Evolutionary conservation across 1,140 invertebrate species (phyloP), one percentile per base, ranked within the genome.

Genomic region (Meloidogyne floridensis): DNA sequence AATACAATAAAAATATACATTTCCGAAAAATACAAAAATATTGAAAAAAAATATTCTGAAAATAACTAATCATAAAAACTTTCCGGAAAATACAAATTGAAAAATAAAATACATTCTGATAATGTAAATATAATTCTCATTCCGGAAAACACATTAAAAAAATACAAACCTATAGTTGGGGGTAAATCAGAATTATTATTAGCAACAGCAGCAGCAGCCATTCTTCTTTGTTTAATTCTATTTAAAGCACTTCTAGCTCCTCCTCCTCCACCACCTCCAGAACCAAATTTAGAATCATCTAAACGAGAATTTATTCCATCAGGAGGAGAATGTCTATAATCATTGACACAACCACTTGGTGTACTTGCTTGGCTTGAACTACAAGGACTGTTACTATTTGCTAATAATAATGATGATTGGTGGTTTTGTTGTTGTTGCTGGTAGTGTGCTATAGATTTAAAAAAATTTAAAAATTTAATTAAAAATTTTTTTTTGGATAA

Each of bases 391-490:
- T n/a, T 65, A 65, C 15, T 65, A n/a, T n/a, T n/a, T 65, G 15
- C 15, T 59, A 65, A 65, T 65, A 6, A 65, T 11, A 13, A 11
- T 54, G 53, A 11, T 54, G 53, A 11, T 65, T n/a, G 10, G 15
- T 3, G 56, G 32, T 32, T 32, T 47, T 47, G 47, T 47, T 47
- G 47, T 47, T 47, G 47, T 47, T 4, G 32, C 2, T 32, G 32
- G 32, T 32, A 2, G 32, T 32, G 47, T 47, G 47, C 47, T 47
- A 47, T 47, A 47, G 18, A 65, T 6, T 65, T n/a, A 59, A 59
- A 8, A 47, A 73, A n/a, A 73, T 47, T 20, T 32, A 73, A 73
- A 73, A 73, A 51, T n/a, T n/a, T n/a, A n/a, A n/a, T n/a, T n/a
- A n/a, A n/a, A n/a, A n/a, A n/a, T n/a, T n/a, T n/a, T n/a, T n/a